phyloP scores from a whole-genome alignment of 2,113 vertebrate species.

The Channa argus region DNA sequence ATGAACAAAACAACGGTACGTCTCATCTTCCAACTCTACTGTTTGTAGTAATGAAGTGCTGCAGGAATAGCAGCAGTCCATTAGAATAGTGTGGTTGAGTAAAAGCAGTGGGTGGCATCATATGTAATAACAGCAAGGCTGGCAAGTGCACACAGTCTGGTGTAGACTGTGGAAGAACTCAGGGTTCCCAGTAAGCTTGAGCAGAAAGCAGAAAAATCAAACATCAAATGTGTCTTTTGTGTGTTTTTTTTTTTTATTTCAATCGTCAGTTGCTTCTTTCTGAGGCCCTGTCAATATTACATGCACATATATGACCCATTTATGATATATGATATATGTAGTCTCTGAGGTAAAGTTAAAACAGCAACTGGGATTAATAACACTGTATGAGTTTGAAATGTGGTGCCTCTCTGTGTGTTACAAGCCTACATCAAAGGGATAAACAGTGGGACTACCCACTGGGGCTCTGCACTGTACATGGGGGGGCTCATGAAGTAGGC shows the following conservation, averaged over 20 bases:
- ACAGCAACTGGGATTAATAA: conserved; percentile 46
- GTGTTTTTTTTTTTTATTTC: too few relatives aligned
- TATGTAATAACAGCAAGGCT: conserved; percentile 41
- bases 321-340: too few relatives aligned
- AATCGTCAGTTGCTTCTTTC: neutral
- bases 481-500: conserved; percentile 50
- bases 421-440: conserved; percentile 68
- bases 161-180: conserved; percentile 4
- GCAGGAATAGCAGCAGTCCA: conserved; percentile 50
- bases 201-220: neutral
- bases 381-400: conserved; percentile 32
- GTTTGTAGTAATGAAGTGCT: conserved; percentile 58
- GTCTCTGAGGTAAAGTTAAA: conserved; percentile 44
- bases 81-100: conserved; percentile 60
- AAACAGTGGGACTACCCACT: conserved; percentile 43
- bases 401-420: conserved; percentile 39
- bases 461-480: conserved; percentile 39
- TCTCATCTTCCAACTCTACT: conserved; percentile 37
- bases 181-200: neutral
- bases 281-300: conserved; percentile 33
- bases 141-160: conserved; percentile 1
- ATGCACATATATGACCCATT: conserved; percentile 22
- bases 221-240: neutral
- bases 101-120: conserved; percentile 55
- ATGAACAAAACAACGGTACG: conserved; percentile 50